Percentiles rank a stretch among this genome's conserved stretches.
These are phyloP conservation scores for Peribatodes rhomboidaria DNA, from an alignment of 2,888 invertebrate species.

Conservation along the genomic window DNA sequence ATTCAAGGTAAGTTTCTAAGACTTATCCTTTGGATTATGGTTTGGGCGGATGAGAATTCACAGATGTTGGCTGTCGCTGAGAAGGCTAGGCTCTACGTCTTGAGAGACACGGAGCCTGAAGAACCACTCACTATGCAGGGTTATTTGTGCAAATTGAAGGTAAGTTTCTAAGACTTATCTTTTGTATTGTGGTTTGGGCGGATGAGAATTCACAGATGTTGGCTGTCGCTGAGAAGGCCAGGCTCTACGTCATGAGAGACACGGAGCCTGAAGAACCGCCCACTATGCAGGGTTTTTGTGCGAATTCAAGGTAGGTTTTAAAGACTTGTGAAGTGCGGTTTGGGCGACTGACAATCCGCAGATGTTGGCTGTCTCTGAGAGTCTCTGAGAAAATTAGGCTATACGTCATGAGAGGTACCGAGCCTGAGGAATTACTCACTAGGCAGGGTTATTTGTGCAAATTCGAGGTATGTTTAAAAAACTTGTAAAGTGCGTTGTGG, in stretches of 20 bases:
- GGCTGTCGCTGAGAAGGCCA: conserved; percentile 98
- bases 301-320: conserved; percentile 89
- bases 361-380: conserved; percentile 96
- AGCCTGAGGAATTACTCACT: conserved; percentile 97
- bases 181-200: conserved; percentile 91
- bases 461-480: conserved; percentile 87
- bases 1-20: conserved; percentile 90
- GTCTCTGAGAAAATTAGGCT: conserved; percentile 99
- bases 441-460: conserved; percentile 97
- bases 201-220: conserved; percentile 96
- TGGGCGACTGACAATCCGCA: conserved; percentile 98
- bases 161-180: conserved; percentile 1
- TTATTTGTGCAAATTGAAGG: conserved; percentile 96
- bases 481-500: conserved; percentile 89
- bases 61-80: conserved; percentile 97
- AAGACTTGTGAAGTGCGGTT: conserved; percentile 96
- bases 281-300: conserved; percentile 96
- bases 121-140: conserved; percentile 97
- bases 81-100: conserved; percentile 97
- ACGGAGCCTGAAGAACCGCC: conserved; percentile 98
- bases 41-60: conserved; percentile 98
- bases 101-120: conserved; percentile 96
- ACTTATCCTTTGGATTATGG: conserved; percentile 96
- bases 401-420: conserved; percentile 95
- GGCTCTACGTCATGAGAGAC: conserved; percentile 97